These are phyloP conservation scores for Hydra vulgaris DNA, from an alignment of 30 jellyfish, hydroid and myxozoan species.

Conservation along the genomic window DNA sequence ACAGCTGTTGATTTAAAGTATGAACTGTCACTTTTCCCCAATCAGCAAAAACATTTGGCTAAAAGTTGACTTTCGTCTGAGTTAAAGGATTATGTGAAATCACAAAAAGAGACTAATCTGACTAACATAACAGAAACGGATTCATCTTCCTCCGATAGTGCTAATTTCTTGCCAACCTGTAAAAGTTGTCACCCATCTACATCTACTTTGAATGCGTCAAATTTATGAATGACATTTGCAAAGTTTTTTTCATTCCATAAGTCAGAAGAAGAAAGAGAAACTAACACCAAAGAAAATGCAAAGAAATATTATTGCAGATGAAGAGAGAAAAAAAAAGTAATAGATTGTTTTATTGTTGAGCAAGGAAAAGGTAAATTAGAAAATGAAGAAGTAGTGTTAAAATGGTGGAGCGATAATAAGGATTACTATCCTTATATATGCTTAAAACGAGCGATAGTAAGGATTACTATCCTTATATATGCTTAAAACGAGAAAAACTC, in stretches of 20 bases:
- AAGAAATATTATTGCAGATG: not conserved
- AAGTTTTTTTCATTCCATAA: not conserved
- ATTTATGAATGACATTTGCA: not conserved
- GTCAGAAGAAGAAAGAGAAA: not conserved
- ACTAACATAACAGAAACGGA: not conserved
- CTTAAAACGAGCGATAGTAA: not conserved
- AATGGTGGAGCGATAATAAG: not conserved
- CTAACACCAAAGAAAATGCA: not conserved
- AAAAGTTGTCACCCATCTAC: not conserved
- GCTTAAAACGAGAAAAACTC: slow-evolving; percentile 36
- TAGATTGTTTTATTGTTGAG: not conserved
- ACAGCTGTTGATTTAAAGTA: not conserved
- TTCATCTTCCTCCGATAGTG: not conserved
- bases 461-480: slow-evolving; percentile 19
- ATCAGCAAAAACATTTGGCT: not conserved
- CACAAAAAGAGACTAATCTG: not conserved
- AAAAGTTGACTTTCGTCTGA: not conserved
- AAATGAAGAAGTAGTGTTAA: not conserved
- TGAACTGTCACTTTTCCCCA: not conserved
- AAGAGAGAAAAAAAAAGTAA: not conserved
- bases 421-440: not conserved
- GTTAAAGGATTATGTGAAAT: not conserved
- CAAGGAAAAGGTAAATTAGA: slow-evolving; percentile 19
- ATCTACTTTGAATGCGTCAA: not conserved
- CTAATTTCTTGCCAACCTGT: not conserved